Percentiles rank a stretch among this genome's conserved stretches.
phyloP scores from a whole-genome alignment of 1,140 invertebrate species.

The Drosophila aff. region DNA sequence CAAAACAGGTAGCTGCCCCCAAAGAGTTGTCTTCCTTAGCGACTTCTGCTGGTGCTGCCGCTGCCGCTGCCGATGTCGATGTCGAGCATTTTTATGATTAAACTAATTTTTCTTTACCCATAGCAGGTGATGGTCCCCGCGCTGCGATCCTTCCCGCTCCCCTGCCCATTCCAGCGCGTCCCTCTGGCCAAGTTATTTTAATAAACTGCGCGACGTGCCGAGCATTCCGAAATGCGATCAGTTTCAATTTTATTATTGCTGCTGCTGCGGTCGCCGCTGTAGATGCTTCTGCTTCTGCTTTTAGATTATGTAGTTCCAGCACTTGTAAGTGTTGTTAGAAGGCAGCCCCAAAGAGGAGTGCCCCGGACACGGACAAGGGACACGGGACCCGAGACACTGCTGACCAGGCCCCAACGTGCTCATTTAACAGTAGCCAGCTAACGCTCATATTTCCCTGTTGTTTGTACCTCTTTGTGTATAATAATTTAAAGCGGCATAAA shows the following conservation, averaged over 20 bases:
- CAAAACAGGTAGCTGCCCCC: conserved; percentile 82
- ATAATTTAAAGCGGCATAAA: conserved; percentile 78
- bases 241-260: conserved; percentile 83
- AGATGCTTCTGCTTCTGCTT: conserved; percentile 40
- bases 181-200: conserved; percentile 80
- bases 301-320: conserved; percentile 76
- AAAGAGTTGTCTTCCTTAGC: conserved; percentile 38
- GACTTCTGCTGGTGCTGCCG: conserved; percentile 21
- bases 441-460: conserved; percentile 52
- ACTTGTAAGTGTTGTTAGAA: conserved; percentile 83
- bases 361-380: conserved; percentile 51
- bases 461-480: conserved; percentile 65
- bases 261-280: conserved; percentile 12
- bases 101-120: conserved; percentile 83
- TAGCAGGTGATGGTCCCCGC: conserved; percentile 74
- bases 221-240: conserved; percentile 77
- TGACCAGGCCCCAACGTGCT: conserved; percentile 70
- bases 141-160: not conserved
- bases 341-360: conserved; percentile 65
- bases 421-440: conserved; percentile 82
- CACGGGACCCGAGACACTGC: conserved; percentile 21
- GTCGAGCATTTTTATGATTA: conserved; percentile 84
- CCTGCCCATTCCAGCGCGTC: conserved; percentile 33
- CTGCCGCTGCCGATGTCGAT: conserved; percentile 44
- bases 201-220: conserved; percentile 83